Percentiles rank a stretch among this genome's conserved stretches.
phyloP scores from a whole-genome alignment of 2,888 invertebrate genomes.

The Ophion ventricosus region DNA sequence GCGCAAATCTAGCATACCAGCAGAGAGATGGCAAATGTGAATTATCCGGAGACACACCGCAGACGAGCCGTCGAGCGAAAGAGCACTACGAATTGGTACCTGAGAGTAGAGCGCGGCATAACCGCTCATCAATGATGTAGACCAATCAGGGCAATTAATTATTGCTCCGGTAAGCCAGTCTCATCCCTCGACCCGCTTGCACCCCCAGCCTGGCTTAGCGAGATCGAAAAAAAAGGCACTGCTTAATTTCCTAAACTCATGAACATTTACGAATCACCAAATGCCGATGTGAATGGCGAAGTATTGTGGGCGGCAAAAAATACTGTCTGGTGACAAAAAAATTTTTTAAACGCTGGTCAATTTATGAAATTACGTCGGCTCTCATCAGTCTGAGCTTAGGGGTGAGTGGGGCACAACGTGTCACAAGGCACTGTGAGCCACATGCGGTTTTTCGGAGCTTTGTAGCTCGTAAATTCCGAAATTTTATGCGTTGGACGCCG shows the following conservation, averaged over 20 bases:
- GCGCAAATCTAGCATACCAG: conserved; percentile 27
- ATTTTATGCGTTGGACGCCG: no score
- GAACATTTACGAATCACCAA: conserved; percentile 75
- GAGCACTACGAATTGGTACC: conserved; percentile 64
- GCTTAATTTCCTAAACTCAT: conserved; percentile 83
- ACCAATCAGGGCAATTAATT: conserved; percentile 83
- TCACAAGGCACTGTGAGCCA: no score
- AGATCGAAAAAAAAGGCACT: conserved; percentile 76
- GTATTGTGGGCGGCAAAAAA: no score
- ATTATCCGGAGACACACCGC: conserved; percentile 38
- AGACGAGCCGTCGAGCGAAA: conserved; percentile 36
- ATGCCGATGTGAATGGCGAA: not conserved
- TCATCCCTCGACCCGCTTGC: conserved; percentile 32
- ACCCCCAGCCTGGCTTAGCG: conserved; percentile 47
- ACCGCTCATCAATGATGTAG: conserved; percentile 82
- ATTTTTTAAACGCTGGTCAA: no score
- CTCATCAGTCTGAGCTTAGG: conserved; percentile 11
- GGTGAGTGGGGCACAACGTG: no score
- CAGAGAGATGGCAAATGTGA: conserved; percentile 52
- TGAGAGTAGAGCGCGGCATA: conserved; percentile 73
- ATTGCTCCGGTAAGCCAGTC: conserved; percentile 81
- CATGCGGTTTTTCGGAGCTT: not conserved
- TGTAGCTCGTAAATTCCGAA: no score
- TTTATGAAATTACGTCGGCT: not conserved
- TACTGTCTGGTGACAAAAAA: not conserved